Conservation (phyloP, 2,888 invertebrate genomes). For the Beris morrisii region DNA sequence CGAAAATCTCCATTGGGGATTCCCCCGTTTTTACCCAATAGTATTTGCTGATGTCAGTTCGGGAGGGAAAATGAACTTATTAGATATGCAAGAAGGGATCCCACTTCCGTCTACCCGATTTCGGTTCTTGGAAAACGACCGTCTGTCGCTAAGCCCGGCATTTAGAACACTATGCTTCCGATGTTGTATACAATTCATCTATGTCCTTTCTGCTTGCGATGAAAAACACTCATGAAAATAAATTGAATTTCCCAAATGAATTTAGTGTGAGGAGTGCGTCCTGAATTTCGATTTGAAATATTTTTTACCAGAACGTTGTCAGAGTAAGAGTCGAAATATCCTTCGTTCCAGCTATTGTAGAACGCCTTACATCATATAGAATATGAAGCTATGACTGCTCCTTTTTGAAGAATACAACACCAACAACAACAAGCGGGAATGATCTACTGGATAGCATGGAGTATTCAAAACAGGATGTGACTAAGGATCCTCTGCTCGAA, state of each 20-base stretch:
- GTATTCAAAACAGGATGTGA: too few species aligned
- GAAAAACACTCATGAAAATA: conserved; percentile 33
- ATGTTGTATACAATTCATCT: conserved; percentile 17
- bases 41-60: neutral
- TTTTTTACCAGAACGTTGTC: neutral
- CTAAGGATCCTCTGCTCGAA: too few species aligned
- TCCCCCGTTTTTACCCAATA: neutral
- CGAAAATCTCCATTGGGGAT: neutral
- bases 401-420: too few species aligned
- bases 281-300: conserved; percentile 28
- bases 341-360: too few species aligned
- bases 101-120: conserved; percentile 7
- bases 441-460: too few species aligned
- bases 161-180: neutral
- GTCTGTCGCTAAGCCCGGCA: neutral
- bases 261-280: conserved; percentile 32
- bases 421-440: too few species aligned
- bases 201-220: neutral
- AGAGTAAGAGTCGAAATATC: too few species aligned
- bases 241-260: conserved; percentile 35
- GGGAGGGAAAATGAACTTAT: neutral
- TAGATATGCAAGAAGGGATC: conserved; percentile 23
- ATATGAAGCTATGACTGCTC: too few species aligned
- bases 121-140: too few species aligned
- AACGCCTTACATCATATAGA: too few species aligned